Conservation (phyloP, 1,140 invertebrate species). For the Drosophila repleta region DNA sequence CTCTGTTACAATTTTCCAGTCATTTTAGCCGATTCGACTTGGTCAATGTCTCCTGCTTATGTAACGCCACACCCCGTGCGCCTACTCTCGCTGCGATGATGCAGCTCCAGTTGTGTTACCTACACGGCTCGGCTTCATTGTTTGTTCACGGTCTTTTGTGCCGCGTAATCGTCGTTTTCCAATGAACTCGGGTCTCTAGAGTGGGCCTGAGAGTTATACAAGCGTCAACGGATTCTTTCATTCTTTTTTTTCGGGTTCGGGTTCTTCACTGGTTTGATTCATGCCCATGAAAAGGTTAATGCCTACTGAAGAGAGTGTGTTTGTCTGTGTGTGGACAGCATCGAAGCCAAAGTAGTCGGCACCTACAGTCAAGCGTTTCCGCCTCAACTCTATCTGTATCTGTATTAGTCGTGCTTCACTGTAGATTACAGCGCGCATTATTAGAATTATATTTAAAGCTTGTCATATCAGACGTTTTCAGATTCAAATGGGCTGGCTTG, state of each 20-base stretch:
- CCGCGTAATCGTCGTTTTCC: constrained; percentile 80
- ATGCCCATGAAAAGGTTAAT: constrained; percentile 79
- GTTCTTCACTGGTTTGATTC: constrained; percentile 64
- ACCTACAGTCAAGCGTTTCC: constrained; percentile 62
- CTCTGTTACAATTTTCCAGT: constrained; percentile 67
- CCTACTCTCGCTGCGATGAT: constrained; percentile 44
- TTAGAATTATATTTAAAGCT: constrained; percentile 12
- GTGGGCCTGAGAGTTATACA: constrained; percentile 65
- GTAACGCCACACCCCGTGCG: constrained; percentile 39
- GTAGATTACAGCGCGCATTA: constrained; percentile 39
- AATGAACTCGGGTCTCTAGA: constrained; percentile 65
- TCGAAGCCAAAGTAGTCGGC: constrained; percentile 43
- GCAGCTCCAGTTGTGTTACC: constrained; percentile 46
- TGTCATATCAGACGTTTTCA: not conserved
- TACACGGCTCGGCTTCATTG: constrained; percentile 51
- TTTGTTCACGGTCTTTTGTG: constrained; percentile 76
- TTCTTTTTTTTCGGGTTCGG: constrained; percentile 32
- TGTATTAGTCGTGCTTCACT: constrained; percentile 41
- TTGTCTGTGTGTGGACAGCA: constrained; percentile 56
- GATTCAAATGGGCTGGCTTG: too few relatives aligned
- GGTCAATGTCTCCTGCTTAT: constrained; percentile 63
- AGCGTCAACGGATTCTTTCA: constrained; percentile 71
- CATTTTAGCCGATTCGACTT: constrained; percentile 58
- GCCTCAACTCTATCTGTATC: constrained; percentile 54
- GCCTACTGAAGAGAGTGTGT: constrained; percentile 64